Base-by-base conservation (phyloP, 1,140 invertebrate genomes). In the Danaus melanippus region DNA sequence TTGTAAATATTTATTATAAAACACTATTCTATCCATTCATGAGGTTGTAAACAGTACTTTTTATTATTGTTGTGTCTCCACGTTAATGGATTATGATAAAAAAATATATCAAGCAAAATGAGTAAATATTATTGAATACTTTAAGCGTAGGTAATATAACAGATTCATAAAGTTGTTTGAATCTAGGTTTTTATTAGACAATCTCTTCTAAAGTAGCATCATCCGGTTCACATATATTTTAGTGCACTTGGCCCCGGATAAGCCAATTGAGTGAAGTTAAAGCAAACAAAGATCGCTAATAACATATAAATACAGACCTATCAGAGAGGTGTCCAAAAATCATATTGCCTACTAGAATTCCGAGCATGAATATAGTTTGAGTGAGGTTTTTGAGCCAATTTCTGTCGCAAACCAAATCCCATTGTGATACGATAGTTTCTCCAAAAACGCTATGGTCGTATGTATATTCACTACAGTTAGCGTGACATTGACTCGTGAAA, bases 301-400 rank as follows among this genome's bases (percentile, higher is more conserved):
- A 15, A 32, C 44, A 50, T 40, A 21, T 52, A 12, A 47, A 50
- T 47, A 79, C 85, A 75, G 85, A 94, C 93, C 90, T 92, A 85
- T 95, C 94, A 9, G 93, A 90, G 44, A 93, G 82, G 57, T 91
- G 88, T 47, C 94, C 93, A 67, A 94, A 95, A 5, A 92, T 51
- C 83, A 94, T 90, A 66, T 92, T 93, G 9, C 87, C 87, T 17
- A 93, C 77, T 21, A 94, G 88, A 46, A 95, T 90, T 5, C 93
- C 94, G 8, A 92, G 76, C 93, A 95, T 94, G 47, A 93, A 93
- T 12, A 92, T 88, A 2, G 91, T 91, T 69, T 95, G 93, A 1
- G 91, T 91, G 2, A 94, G 67, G 76, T 92, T 93, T 10, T 91
- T 89, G 47, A 94, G 74, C 74, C 91, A 90, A 12, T 80, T 73